Conservation (phyloP, 2,888 invertebrate species). For the Ptychoptera albimana region DNA sequence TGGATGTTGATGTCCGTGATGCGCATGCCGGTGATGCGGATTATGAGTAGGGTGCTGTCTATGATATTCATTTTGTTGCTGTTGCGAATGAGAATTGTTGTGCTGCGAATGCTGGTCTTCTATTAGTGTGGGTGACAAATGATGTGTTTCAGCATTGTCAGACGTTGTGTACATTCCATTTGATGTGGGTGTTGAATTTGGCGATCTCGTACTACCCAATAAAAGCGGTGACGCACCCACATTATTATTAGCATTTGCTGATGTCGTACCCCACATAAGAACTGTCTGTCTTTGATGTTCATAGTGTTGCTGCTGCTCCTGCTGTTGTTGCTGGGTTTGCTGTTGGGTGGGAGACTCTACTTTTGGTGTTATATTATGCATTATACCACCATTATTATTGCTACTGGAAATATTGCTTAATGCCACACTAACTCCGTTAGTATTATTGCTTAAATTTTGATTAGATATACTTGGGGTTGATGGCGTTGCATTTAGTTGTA, state of each 20-base stretch:
- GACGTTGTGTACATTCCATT: conserved; percentile 21
- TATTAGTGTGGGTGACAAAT: conserved; percentile 5
- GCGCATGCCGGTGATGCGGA: conserved; percentile 3
- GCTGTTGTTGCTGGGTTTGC: conserved; percentile 53
- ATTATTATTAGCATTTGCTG: conserved; percentile 26
- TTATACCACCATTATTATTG: conserved; percentile 1
- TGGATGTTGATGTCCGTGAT: conserved; percentile 3
- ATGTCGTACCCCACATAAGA: conserved; percentile 74
- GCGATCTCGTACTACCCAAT: conserved; percentile 20
- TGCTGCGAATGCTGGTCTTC: conserved; percentile 14
- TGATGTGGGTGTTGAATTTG: conserved; percentile 26
- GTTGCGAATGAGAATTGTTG: conserved; percentile 7
- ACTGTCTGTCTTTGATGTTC: conserved; percentile 78
- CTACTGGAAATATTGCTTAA: conserved; percentile 3
- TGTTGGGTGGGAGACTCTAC: conserved; percentile 25
- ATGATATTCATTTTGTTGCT: conserved; percentile 7
- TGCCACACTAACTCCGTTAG: not conserved
- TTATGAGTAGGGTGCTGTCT: conserved; percentile 4
- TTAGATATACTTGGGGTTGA: conserved; percentile 3
- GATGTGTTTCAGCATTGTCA: conserved; percentile 7
- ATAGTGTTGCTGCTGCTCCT: conserved; percentile 29
- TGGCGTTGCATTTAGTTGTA: conserved; percentile 9
- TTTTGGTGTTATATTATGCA: conserved; percentile 21
- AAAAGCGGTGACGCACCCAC: too few relatives aligned
- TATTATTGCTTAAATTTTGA: not conserved